Conservation (phyloP, 2,888 invertebrate genomes). For the Apantesis nais region DNA sequence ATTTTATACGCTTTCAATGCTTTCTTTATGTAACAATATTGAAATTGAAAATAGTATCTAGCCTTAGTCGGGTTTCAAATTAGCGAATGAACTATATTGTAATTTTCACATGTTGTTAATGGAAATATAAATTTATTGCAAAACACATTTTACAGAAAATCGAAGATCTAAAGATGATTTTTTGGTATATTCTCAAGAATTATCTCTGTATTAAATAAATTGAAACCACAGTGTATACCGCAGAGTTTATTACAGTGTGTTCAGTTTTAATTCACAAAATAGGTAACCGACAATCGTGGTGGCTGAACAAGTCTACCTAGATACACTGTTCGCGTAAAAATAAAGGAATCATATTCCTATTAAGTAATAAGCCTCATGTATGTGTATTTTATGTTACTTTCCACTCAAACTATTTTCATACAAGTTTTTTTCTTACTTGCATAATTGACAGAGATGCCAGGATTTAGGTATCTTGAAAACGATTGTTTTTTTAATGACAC, state of each 20-base stretch:
- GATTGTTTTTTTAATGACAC: too few relatives aligned
- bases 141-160: background rate
- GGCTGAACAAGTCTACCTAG: background rate
- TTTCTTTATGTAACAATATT: conserved; percentile 28
- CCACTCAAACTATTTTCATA: too few relatives aligned
- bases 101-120: background rate
- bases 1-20: conserved; percentile 38
- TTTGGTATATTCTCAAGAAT: too few relatives aligned
- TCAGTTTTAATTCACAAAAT: background rate
- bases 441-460: too few relatives aligned
- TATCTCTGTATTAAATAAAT: background rate
- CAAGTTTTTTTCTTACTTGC: too few relatives aligned
- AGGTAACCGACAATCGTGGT: background rate
- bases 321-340: background rate
- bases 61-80: background rate
- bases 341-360: background rate
- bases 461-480: too few relatives aligned
- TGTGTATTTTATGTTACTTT: background rate
- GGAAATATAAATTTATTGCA: background rate
- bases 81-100: background rate
- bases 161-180: background rate
- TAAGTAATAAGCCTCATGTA: background rate
- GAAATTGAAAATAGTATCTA: conserved; percentile 4
- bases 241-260: background rate
- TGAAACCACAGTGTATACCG: background rate